Evolutionary conservation across 2,888 invertebrate species (phyloP).

Genomic region (Drosophila mimica): DNA sequence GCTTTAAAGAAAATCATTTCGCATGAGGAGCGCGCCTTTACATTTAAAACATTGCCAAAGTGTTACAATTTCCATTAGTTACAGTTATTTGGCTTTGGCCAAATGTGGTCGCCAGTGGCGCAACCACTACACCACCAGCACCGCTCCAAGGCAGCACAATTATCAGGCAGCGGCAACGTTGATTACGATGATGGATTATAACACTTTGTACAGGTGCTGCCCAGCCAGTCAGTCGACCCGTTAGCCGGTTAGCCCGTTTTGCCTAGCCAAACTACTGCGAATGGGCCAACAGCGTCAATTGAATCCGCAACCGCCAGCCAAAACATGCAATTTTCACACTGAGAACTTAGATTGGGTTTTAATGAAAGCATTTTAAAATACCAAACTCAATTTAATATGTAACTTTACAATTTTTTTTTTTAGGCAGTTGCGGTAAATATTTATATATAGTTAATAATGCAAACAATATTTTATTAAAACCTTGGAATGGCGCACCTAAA

Average conservation of each 20-base stretch:
- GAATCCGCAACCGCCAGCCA: slow-evolving; percentile 23
- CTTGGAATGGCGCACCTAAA: not conserved
- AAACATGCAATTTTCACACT: slow-evolving; percentile 33
- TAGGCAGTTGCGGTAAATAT: not conserved
- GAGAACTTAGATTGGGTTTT: not conserved
- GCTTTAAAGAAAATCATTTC: slow-evolving; percentile 69
- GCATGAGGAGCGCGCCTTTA: slow-evolving; percentile 45
- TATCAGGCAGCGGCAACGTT: slow-evolving; percentile 69
- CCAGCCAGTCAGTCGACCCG: slow-evolving; percentile 4
- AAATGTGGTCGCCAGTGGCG: slow-evolving; percentile 69
- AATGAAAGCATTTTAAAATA: not conserved
- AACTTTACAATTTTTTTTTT: not conserved
- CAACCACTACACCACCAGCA: slow-evolving; percentile 43
- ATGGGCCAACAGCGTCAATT: slow-evolving; percentile 29
- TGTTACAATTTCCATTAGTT: slow-evolving; percentile 81
- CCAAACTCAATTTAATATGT: not conserved
- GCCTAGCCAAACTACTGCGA: slow-evolving; percentile 15
- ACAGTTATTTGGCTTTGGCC: slow-evolving; percentile 74
- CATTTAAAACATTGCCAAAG: slow-evolving; percentile 75
- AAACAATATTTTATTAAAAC: not conserved
- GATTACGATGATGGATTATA: slow-evolving; percentile 80
- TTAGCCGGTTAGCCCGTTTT: slow-evolving; percentile 16
- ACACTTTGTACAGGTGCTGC: slow-evolving; percentile 67
- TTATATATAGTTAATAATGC: not conserved
- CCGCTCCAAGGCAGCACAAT: slow-evolving; percentile 59